Evolutionary conservation across 2,888 invertebrate genomes (phyloP), one percentile per base, ranked within the genome.

Genomic region (Drosophila fulvimacula): DNA sequence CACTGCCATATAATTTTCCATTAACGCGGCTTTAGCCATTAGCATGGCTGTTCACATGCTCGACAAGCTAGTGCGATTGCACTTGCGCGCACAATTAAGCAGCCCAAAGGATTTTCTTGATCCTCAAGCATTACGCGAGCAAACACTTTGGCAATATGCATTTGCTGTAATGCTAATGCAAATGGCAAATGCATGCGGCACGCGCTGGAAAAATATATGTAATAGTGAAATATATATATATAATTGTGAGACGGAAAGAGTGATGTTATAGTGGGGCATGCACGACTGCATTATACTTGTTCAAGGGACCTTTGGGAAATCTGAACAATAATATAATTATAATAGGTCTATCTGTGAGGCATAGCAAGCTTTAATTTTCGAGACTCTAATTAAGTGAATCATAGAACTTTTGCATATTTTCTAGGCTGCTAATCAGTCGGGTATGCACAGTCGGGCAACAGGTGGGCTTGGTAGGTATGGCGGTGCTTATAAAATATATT

Each of bases 1-100:
- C 62, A 60, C 30, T 69, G 72, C 76, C 79, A 81, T 74, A 73
- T 76, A 42, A 82, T 66, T 81, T 74, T 61, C 65, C 42, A 69
- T 73, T 70, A 72, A 46, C 52, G 24, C 63, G 70, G 60, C 51
- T 64, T 48, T 56, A 36, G 34, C 36, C 51, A 70, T 64, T 69
- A 63, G 49, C 63, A 44, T 51, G 39, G 42, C 19, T 42, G 21
- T 49, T 49, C 19, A 15, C 32, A 34, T 34, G 32, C 52, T 38
- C n/a, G n/a, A 38, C n/a, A 52, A 24, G 11, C 38, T 32, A 15
- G 36, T 51, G 51, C n/a, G 46, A 46, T 17, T 17, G 27, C 27
- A 17, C 11, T 48, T 10, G 30, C 27, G n/a, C 11, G 27, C 30
- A 30, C 46, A 34, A 51, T 51, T 51, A 17, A 48, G 32, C 32